Base-by-base conservation (phyloP, 2,797 vertebrate genomes). In the Orientallactaga sibirica region DNA sequence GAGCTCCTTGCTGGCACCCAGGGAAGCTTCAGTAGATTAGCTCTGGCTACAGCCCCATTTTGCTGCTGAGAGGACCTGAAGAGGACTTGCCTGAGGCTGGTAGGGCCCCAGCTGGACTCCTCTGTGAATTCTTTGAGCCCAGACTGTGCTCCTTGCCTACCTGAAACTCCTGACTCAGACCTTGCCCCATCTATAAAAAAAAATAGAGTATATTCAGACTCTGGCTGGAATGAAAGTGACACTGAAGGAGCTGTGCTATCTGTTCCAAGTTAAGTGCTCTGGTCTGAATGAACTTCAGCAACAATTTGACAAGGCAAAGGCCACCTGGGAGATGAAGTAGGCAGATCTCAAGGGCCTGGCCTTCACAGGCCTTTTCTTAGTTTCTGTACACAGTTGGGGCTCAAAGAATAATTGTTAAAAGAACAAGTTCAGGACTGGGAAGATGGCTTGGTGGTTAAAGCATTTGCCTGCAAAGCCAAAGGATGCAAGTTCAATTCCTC, bases 291-390 rank as follows among this genome's bases (percentile, higher is more conserved):
- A 99, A 95, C 98, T 99, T 92, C 99, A 99, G 88, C 99, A 99
- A 97, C 99, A 99, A 97, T 99, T 99, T n/a, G 99, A 99, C 95
- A 99, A 99, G 94, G 99, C 99, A 97, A 99, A 99, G 97, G 99
- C 99, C 84, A 98, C 99, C 87, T 99, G 99, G 99, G 99, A 99
- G 97, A 99, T 99, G 52, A 99, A 99, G 97, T 98, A 99, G 0
- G 98, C 99, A 0, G 99, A 99, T 96, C 99, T 99, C 81, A 99
- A 99, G 98, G 98, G 98, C 55, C 55, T 58, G 55, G 55, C 55
- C 81, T 62, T 92, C 79, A 85, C 25, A 91, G 33, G 14, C 68
- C 12, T 27, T 6, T 58, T 87, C 77, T 29, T 18, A 71, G 19
- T 2, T 25, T 78, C 41, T 27, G 61, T 55, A 88, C 22, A 61